These are phyloP conservation scores for Brachyistius frenatus DNA, from an alignment of 2,113 vertebrate genomes.

Conservation along the genomic window DNA sequence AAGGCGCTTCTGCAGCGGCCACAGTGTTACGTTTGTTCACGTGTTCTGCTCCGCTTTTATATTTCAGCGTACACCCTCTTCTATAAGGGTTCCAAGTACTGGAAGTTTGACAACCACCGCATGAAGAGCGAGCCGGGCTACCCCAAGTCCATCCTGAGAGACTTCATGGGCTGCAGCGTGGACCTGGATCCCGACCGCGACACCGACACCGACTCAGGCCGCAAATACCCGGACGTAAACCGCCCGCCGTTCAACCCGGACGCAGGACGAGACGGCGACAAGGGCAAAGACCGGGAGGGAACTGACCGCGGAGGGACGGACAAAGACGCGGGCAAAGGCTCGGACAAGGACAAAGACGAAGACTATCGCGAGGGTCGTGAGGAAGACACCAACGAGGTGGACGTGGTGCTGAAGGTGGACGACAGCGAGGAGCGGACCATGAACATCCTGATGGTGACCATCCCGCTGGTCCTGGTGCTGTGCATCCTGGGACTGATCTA, in stretches of 20 bases:
- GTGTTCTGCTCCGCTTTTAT: not conserved
- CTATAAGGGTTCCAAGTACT: slow-evolving; percentile 97
- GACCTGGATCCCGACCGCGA: slow-evolving; percentile 83
- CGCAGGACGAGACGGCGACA: slow-evolving; percentile 66
- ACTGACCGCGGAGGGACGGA: slow-evolving; percentile 50
- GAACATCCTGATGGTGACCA: slow-evolving; percentile 92
- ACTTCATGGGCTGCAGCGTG: slow-evolving; percentile 96
- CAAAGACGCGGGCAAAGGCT: slow-evolving; percentile 52
- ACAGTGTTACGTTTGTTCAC: not conserved
- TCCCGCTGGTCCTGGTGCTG: slow-evolving; percentile 93
- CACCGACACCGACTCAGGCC: slow-evolving; percentile 65
- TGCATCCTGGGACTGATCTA: slow-evolving; percentile 93
- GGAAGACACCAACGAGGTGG: slow-evolving; percentile 88
- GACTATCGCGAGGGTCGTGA: slow-evolving; percentile 71
- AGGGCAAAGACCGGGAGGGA: slow-evolving; percentile 63
- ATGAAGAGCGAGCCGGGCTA: slow-evolving; percentile 96
- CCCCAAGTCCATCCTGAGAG: slow-evolving; percentile 95
- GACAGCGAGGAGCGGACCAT: slow-evolving; percentile 91
- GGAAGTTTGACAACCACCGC: slow-evolving; percentile 97
- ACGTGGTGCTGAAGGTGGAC: slow-evolving; percentile 94
- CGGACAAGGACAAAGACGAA: slow-evolving; percentile 62
- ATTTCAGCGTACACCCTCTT: slow-evolving; percentile 93
- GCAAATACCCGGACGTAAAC: slow-evolving; percentile 86
- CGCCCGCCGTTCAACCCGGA: slow-evolving; percentile 89
- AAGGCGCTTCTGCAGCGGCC: not conserved